Evolutionary conservation across 2,113 vertebrate genomes (phyloP).

Genomic region (Pseudois nayaur): DNA sequence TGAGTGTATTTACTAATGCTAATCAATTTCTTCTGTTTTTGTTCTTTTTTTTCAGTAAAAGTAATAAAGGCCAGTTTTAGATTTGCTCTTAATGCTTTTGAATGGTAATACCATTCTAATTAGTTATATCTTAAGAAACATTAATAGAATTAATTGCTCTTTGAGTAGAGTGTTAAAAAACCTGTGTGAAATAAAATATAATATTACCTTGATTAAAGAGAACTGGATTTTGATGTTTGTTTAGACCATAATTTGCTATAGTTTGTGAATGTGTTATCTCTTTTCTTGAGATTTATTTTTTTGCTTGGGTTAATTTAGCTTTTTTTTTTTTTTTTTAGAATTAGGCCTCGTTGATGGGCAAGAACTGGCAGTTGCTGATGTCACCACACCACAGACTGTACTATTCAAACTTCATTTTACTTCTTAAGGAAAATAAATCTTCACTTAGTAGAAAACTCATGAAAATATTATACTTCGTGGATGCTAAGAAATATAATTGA

Average conservation of each 20-base stretch:
- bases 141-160: neutral
- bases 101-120: neutral
- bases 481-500: constrained; percentile 60
- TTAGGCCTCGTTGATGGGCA: constrained; percentile 92
- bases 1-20: neutral
- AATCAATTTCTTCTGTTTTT: neutral
- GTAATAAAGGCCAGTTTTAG: neutral
- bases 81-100: neutral
- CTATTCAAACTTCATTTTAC: constrained; percentile 95
- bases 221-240: constrained; percentile 7
- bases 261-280: neutral
- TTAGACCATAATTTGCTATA: neutral
- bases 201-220: neutral
- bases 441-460: constrained; percentile 40
- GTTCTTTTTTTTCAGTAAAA: neutral
- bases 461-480: constrained; percentile 50
- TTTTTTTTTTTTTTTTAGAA: constrained; percentile 81
- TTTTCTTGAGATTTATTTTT: constrained; percentile 58
- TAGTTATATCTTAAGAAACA: neutral
- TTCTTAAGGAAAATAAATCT: constrained; percentile 79
- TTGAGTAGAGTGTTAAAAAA: neutral
- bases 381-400: constrained; percentile 95
- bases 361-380: constrained; percentile 93
- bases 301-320: constrained; percentile 8
- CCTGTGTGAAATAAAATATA: neutral